These are phyloP conservation scores for Epinephelus cyanopodus DNA, from an alignment of 2,113 vertebrate species.

Conservation along the genomic window DNA sequence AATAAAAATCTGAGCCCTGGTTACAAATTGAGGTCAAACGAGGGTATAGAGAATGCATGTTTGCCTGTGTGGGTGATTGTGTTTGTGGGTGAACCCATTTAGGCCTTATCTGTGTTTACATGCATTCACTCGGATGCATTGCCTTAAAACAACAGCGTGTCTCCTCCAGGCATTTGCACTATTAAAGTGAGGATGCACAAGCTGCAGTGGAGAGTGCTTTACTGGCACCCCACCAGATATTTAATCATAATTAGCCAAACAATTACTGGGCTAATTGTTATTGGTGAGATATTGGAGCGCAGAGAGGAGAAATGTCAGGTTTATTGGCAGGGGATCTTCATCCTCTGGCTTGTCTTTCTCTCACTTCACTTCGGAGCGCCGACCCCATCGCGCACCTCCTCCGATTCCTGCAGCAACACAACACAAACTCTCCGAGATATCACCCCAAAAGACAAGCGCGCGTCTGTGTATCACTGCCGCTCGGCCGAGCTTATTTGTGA, in stretches of 20 bases:
- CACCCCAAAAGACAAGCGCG: neutral
- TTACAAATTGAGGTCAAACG: slow-evolving; percentile 60
- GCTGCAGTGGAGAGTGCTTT: slow-evolving; percentile 71
- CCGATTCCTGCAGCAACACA: slow-evolving; percentile 3
- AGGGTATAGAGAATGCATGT: neutral
- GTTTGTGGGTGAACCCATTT: slow-evolving; percentile 11
- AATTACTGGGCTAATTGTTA: slow-evolving; percentile 84
- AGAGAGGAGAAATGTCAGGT: slow-evolving; percentile 75
- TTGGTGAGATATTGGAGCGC: slow-evolving; percentile 77
- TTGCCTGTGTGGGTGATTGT: neutral
- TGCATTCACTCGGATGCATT: neutral
- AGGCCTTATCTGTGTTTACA: slow-evolving; percentile 21
- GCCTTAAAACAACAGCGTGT: slow-evolving; percentile 11
- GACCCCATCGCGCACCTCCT: slow-evolving; percentile 15
- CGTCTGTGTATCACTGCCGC: neutral
- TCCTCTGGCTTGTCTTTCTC: slow-evolving; percentile 35
- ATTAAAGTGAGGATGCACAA: slow-evolving; percentile 60
- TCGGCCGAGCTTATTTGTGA: slow-evolving; percentile 36
- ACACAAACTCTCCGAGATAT: neutral
- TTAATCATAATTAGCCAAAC: slow-evolving; percentile 86
- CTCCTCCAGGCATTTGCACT: slow-evolving; percentile 52
- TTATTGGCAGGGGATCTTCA: slow-evolving; percentile 69
- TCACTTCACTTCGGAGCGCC: slow-evolving; percentile 28
- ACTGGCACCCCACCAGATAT: slow-evolving; percentile 75
- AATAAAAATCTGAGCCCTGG: slow-evolving; percentile 49